Base-by-base conservation (phyloP, 2,113 vertebrate genomes). In the Mormoops blainvillei region DNA sequence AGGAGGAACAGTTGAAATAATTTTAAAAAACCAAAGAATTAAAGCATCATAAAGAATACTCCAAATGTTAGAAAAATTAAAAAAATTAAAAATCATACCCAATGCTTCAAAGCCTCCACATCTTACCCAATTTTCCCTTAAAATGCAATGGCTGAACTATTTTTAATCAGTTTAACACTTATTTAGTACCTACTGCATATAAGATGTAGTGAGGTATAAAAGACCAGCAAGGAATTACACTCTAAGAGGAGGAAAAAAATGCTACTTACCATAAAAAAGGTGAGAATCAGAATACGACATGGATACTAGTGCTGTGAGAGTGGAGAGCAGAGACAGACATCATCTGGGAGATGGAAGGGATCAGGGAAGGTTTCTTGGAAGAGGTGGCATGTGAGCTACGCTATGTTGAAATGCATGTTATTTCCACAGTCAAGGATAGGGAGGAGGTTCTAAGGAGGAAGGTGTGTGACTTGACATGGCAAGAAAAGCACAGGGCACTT, bases 11-110 rank as follows among this genome's bases (percentile, higher is more conserved):
- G 92, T 14, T 76, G 8, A 77, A 65, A 91, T 43, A 97, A 94
- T 93, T 56, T 5, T 76, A 71, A 80, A 85, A 96, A 73, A 91
- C 14, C 74, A 56, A 94, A 68, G 43, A 93, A 96, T 31, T 19
- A 4, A 80, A 10, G 50, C 19, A 92, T 86, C 68, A 89, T 11
- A 18, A 2, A 52, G 18, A 52, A 77, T 22, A 84, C 36, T 84
- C 58, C 15, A 86, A 80, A 41, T 48, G 2, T 84, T 63, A 48
- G n/a, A 92, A 84, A 96, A 84, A 63, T 31, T n/a, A n/a, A 38
- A 90, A 84, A 84, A 54, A 28, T 0, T 7, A 7, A 45, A 41
- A 67, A 81, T 74, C 91, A 73, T 1, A 94, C 16, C 9, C 18
- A 86, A 78, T 33, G 71, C 6, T 58, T 87, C 83, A 52, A 31